These are phyloP conservation scores for Amphimedon queenslandica DNA, from an alignment of 37 sponge, comb jelly and placozoan species.

Conservation along the genomic window DNA sequence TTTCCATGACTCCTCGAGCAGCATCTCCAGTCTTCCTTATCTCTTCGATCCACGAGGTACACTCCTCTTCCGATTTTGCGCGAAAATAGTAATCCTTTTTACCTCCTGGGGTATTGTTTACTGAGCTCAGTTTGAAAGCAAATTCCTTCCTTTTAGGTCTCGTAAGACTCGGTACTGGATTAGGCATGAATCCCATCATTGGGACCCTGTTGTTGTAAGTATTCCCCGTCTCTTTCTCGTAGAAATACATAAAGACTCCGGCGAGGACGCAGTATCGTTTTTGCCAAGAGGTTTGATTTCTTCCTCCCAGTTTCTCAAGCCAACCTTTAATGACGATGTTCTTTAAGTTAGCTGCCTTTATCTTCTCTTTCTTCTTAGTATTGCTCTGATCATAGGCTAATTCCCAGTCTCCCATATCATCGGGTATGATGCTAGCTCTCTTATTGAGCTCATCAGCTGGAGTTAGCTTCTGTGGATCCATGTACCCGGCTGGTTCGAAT, in stretches of 20 bases:
- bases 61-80: constrained; percentile 8
- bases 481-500: not conserved
- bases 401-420: constrained; percentile 14
- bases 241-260: constrained; percentile 78
- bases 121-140: constrained; percentile 63
- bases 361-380: constrained; percentile 17
- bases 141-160: constrained; percentile 69
- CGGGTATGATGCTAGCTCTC: not conserved
- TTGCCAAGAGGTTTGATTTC: constrained; percentile 76
- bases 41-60: constrained; percentile 46
- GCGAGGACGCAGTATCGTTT: constrained; percentile 71
- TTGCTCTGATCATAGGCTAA: constrained; percentile 14
- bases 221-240: constrained; percentile 65
- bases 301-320: constrained; percentile 90
- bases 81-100: constrained; percentile 78
- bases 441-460: not conserved
- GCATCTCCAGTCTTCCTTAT: not conserved
- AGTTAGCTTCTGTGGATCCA: not conserved
- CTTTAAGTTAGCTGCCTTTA: constrained; percentile 35
- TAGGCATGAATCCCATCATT: constrained; percentile 23
- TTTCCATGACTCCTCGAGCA: not conserved
- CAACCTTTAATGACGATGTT: constrained; percentile 45
- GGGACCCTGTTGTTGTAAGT: constrained; percentile 70
- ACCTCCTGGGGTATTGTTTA: constrained; percentile 6
- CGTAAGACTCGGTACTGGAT: constrained; percentile 29